Evolutionary conservation across 1,140 invertebrate species (phyloP).

Genomic region (Leptinotarsa defecta): DNA sequence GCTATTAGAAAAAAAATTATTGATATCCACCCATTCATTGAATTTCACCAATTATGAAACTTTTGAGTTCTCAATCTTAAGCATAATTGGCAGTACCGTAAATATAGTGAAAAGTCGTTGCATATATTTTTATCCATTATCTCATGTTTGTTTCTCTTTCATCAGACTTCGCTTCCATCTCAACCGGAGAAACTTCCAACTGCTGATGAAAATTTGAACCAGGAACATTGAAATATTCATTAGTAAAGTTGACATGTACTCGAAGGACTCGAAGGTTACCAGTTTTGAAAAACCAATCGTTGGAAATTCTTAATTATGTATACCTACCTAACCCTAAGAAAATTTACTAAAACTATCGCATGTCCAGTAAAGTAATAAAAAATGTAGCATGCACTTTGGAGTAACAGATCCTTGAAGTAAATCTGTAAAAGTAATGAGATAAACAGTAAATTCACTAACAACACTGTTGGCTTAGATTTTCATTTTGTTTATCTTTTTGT

Average conservation of each 20-base stretch:
- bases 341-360: conserved; percentile 20
- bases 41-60: no score
- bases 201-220: conserved; percentile 72
- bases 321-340: background rate
- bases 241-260: background rate
- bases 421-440: conserved; percentile 24
- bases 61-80: no score
- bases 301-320: background rate
- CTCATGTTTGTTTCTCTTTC: conserved; percentile 51
- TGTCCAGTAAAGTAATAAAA: conserved; percentile 9
- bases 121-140: no score
- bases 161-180: conserved; percentile 69
- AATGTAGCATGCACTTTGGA: conserved; percentile 19
- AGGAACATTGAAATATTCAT: conserved; percentile 55
- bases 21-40: no score
- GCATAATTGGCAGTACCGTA: no score
- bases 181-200: conserved; percentile 63
- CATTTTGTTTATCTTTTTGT: conserved; percentile 2
- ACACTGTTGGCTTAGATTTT: conserved; percentile 25
- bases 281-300: background rate
- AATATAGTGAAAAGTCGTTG: no score
- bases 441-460: conserved; percentile 22
- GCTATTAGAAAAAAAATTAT: no score
- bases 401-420: background rate
- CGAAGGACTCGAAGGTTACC: conserved; percentile 10